Evolutionary conservation across 2,113 vertebrate species (phyloP), one percentile per base, ranked within the genome.

Genomic region (Paratilapia polleni): DNA sequence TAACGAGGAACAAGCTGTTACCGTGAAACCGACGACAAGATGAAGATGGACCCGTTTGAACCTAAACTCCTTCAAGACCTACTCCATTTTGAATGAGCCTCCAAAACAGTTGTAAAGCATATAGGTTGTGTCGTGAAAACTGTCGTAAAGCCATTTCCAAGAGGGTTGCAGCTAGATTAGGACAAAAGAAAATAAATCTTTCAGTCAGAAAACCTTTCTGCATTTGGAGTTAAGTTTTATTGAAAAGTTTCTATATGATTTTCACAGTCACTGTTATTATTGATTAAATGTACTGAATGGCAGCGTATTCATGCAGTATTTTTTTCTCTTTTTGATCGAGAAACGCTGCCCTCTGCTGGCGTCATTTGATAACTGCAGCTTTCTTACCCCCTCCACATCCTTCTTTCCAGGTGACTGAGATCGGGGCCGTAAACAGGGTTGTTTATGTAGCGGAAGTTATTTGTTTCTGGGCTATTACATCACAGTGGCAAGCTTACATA

Each of bases 51-150:
- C 12, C 47, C 24, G 17, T 13, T n/a, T 7, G 24, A 9, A 20
- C 5, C n/a, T 10, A 14, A 31, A 14, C 6, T 31, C 15, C 8
- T 22, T 4, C 13, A 0, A 54, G 7, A 13, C 2, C 43, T 93
- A 94, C 93, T 92, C 94, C 94, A 95, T 95, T 95, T 95, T 95
- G 87, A 95, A 94, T 87, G n/a, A 87, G 66, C 90, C 89, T 93
- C 91, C 92, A 89, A 90, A 92, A 86, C 78, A 91, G 89, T 63
- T 90, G 94, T 86, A 92, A 93, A 92, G 60, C 28, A 1, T 0
- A 1, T 1, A 0, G 1, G 1, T 4, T 14, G 31, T 49, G 82
- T 91, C 80, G 88, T 78, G 52, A 81, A 26, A 38, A 77, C 57
- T 66, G 92, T 89, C 92, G 93, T 62, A 92, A 91, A 91, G 24